phyloP scores from a whole-genome alignment of 2,888 invertebrate genomes.

The Drosophila phalerata region DNA sequence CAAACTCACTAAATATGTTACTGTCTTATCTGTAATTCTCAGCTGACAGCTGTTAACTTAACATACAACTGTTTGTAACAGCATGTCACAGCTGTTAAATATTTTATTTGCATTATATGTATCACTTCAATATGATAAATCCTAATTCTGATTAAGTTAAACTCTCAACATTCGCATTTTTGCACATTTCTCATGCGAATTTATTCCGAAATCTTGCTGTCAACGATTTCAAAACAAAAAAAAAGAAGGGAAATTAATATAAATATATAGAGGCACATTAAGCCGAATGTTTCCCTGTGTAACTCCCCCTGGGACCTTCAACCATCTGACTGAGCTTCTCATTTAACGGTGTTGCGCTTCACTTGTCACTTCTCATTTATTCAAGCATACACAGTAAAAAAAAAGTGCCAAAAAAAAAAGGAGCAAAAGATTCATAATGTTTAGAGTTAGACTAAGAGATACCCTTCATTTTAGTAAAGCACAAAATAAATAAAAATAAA shows the following conservation, averaged over 20 bases:
- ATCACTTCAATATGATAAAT: constrained; percentile 17
- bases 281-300: constrained; percentile 10
- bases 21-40: background rate
- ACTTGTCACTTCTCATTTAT: constrained; percentile 42
- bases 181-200: constrained; percentile 24
- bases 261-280: constrained; percentile 25
- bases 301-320: background rate
- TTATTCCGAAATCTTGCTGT: constrained; percentile 54
- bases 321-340: constrained; percentile 7
- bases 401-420: constrained; percentile 1
- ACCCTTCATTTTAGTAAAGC: background rate
- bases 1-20: background rate
- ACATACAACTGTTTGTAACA: background rate
- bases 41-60: constrained; percentile 12
- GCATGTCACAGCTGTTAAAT: background rate
- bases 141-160: constrained; percentile 22
- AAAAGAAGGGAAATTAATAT: constrained; percentile 9
- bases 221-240: constrained; percentile 37
- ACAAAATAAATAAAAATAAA: background rate
- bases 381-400: constrained; percentile 18
- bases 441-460: background rate
- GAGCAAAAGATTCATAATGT: background rate
- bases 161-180: background rate
- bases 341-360: constrained; percentile 35
- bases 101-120: background rate